Evolutionary conservation across 2,113 vertebrate genomes (phyloP).

Genomic region (Hassar affinis): DNA sequence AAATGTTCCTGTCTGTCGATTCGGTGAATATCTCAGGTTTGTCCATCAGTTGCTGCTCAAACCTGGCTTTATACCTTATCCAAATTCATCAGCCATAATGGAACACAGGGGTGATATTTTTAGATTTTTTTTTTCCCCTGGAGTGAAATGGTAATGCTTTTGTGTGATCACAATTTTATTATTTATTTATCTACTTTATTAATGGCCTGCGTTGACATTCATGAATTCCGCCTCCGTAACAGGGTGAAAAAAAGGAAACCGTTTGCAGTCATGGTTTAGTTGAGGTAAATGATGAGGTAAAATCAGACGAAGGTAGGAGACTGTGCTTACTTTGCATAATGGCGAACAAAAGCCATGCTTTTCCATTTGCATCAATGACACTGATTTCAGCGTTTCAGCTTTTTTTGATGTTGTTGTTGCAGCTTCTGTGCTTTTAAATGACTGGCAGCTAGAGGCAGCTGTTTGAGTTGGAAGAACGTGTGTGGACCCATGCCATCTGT

Average conservation of each 20-base stretch:
- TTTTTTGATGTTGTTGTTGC: neutral
- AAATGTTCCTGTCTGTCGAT: slow-evolving; percentile 13
- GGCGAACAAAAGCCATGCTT: neutral
- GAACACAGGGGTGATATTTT: slow-evolving; percentile 1
- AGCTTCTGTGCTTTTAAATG: slow-evolving; percentile 23
- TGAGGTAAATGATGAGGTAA: slow-evolving; percentile 22
- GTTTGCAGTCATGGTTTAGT: neutral
- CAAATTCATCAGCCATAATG: slow-evolving; percentile 34
- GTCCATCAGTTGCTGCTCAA: slow-evolving; percentile 5
- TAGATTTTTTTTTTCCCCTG: neutral
- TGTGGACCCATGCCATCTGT: slow-evolving; percentile 34
- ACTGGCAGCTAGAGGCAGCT: slow-evolving; percentile 25
- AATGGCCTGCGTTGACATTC: slow-evolving; percentile 12
- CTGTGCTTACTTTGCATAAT: slow-evolving; percentile 9
- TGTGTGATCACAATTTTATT: slow-evolving; percentile 5
- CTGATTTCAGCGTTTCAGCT: neutral
- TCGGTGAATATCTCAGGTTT: slow-evolving; percentile 5
- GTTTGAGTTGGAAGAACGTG: slow-evolving; percentile 20
- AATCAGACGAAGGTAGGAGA: neutral
- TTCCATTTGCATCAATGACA: slow-evolving; percentile 14
- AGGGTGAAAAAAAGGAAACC: neutral
- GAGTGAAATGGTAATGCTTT: neutral
- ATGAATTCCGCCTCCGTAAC: slow-evolving; percentile 5
- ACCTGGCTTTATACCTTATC: neutral
- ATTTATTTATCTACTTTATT: neutral